Base-by-base conservation (phyloP, 2,888 invertebrate species). In the Heliconius erato region DNA sequence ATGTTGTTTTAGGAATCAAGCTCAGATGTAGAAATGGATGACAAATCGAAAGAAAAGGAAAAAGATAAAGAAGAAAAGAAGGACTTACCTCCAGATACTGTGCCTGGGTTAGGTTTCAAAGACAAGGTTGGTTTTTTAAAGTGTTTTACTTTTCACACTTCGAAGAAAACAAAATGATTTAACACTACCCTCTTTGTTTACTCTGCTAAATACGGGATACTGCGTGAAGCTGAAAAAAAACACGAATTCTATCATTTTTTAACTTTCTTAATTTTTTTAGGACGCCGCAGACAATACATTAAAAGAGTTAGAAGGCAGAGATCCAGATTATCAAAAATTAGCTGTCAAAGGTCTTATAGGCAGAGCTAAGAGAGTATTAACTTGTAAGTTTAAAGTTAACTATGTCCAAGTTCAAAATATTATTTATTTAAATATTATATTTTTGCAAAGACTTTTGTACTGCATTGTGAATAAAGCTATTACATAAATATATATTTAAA, bases 41-140 rank as follows among this genome's bases (percentile, higher is more conserved):
- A 93, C 16, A 94, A 96, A 77, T 92, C 94, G 0, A 90, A 91
- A 81, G 89, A 91, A 49, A 87, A 87, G 0, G 90, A 91, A 80
- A 88, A 91, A 49, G 87, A 87, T 86, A 87, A 88, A 0, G 90
- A 91, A 80, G 88, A 91, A 59, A 87, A 88, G 86, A 91, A 90
- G 69, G 90, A 90, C 1, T 88, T 91, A 0, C 92, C 95, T 0
- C 82, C 94, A 0, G 97, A 97, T 88, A 97, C 97, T 0, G 98
- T 98, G 68, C 97, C 97, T 9, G 98, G 97, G 0, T 95, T 98
- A 44, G 97, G 98, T 35, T 98, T 98, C 92, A 98, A 98, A 90
- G 98, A 98, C 90, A 97, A 97, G 83, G 87, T 86, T 54, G 40
- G 65, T 59, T 67, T 16, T 49, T 65, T n/a, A 23, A 74, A 11